A percentile compares a stretch with the other conserved stretches of the same genome.
Conservation (phyloP, 1,140 invertebrate species). For the Drosophila tropicalis region DNA sequence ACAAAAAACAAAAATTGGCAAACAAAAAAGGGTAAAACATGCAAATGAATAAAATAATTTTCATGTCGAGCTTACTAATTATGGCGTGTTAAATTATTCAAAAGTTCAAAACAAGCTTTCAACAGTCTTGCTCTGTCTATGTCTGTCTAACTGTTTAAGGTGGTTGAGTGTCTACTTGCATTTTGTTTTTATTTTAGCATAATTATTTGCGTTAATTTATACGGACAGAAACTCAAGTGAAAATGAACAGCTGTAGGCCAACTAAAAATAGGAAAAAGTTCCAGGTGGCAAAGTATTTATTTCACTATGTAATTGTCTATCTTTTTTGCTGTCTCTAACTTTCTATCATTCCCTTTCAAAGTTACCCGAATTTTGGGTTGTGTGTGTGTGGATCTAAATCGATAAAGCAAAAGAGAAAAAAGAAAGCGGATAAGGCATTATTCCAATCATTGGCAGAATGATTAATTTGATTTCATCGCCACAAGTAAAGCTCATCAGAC, state of each 20-base stretch:
- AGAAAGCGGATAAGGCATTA: conserved; percentile 5
- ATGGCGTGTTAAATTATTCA: conserved; percentile 59
- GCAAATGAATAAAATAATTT: conserved; percentile 21
- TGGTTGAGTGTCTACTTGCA: conserved; percentile 8
- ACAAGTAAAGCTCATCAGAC: conserved; percentile 7
- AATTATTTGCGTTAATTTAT: conserved; percentile 60
- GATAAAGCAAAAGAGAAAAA: conserved; percentile 26
- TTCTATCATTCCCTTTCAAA: too few relatives aligned
- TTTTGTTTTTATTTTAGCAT: conserved; percentile 39
- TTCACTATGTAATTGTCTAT: conserved; percentile 2
- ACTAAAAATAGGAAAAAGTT: conserved; percentile 32
- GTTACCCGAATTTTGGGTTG: too few relatives aligned
- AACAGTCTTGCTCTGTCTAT: conserved; percentile 19
- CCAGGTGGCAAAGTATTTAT: conserved; percentile 22
- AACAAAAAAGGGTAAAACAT: neutral
- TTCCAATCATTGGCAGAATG: conserved; percentile 60
- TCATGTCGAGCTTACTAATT: conserved; percentile 43
- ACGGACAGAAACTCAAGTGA: conserved; percentile 15
- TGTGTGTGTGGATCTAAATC: conserved; percentile 35
- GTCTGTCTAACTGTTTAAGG: neutral
- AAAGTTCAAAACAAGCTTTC: conserved; percentile 46
- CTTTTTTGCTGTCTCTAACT: neutral
- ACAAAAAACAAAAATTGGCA: neutral
- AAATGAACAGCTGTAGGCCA: conserved; percentile 41
- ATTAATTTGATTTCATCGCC: conserved; percentile 62